A percentile compares a stretch with the other conserved stretches of the same genome.
These are phyloP conservation scores for Silurus asotus DNA, from an alignment of 2,113 vertebrate species.

Conservation along the genomic window DNA sequence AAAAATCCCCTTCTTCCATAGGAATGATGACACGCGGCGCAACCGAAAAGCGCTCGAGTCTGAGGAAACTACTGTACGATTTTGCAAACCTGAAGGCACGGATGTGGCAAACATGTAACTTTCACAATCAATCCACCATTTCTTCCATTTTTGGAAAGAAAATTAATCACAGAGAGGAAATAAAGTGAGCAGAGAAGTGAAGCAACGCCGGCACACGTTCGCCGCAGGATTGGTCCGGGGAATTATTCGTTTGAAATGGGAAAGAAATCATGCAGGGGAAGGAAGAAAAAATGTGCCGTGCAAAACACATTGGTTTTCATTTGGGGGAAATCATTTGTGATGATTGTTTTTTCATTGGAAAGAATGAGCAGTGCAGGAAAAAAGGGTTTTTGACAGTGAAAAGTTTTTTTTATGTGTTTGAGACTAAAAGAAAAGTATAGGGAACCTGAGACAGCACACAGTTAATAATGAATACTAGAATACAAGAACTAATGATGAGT, in stretches of 20 bases:
- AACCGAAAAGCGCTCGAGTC: neutral
- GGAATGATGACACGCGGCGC: neutral
- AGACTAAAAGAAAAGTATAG: too few relatives aligned
- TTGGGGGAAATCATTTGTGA: neutral
- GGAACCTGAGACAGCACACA: too few relatives aligned
- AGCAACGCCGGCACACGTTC: neutral
- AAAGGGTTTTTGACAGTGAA: neutral
- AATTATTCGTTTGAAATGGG: neutral
- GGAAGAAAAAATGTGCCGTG: neutral
- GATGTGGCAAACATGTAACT: neutral
- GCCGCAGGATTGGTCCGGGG: neutral
- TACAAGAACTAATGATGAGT: too few relatives aligned
- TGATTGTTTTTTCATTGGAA: neutral
- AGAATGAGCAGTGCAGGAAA: neutral
- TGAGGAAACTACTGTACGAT: too few relatives aligned
- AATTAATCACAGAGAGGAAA: neutral
- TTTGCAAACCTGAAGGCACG: neutral
- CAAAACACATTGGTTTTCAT: neutral
- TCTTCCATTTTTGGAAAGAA: neutral
- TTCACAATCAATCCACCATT: neutral
- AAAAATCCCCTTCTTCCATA: neutral
- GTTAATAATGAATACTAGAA: too few relatives aligned
- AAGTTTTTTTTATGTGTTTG: neutral
- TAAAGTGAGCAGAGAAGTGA: neutral
- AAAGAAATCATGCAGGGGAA: neutral